These are phyloP conservation scores for Chloroclystis v-ata DNA, from an alignment of 2,888 invertebrate genomes.

Conservation along the genomic window DNA sequence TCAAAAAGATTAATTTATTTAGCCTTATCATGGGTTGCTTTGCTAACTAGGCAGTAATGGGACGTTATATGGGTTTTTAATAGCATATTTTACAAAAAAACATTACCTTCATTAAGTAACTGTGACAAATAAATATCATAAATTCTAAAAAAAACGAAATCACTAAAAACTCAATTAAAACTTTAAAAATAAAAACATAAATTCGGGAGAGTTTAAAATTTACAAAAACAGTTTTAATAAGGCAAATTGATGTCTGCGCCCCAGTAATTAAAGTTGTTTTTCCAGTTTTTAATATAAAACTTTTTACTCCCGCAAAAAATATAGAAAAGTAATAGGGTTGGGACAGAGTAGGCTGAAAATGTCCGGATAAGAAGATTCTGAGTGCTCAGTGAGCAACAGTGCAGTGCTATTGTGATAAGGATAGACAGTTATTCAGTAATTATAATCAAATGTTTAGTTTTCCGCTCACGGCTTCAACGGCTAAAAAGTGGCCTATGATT, in stretches of 20 bases:
- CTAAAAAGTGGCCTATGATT: too few species aligned
- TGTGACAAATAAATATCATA: too few species aligned
- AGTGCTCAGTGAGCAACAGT: neutral
- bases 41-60: too few species aligned
- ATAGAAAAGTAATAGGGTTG: conserved; percentile 10
- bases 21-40: too few species aligned
- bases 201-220: conserved; percentile 34
- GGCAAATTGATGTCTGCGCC: conserved; percentile 50
- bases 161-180: conserved; percentile 22
- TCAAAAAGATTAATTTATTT: too few species aligned
- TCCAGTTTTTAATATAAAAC: conserved; percentile 65
- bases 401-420: too few species aligned
- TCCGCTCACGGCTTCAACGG: too few species aligned
- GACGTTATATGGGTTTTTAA: too few species aligned
- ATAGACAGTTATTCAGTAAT: too few species aligned
- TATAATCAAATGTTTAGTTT: too few species aligned
- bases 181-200: conserved; percentile 29
- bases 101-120: too few species aligned
- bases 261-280: conserved; percentile 67
- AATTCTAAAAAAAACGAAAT: neutral
- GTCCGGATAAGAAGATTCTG: neutral
- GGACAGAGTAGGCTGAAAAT: neutral
- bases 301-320: conserved; percentile 42
- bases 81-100: too few species aligned
- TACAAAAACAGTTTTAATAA: conserved; percentile 48